phyloP scores from a whole-genome alignment of 1,140 invertebrate species.

The Eubasilissa regina region DNA sequence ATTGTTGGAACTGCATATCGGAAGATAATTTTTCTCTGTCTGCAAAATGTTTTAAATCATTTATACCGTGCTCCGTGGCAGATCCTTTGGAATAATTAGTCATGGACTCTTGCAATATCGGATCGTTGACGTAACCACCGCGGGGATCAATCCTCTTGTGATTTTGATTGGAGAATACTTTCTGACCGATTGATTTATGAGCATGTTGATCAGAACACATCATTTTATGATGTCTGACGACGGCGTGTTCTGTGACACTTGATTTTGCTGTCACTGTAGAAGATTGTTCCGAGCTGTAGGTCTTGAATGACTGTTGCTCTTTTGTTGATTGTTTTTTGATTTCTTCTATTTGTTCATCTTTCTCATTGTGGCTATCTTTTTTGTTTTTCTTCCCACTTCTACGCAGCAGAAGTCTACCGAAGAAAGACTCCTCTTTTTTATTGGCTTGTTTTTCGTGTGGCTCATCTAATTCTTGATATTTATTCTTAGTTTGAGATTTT shows the following conservation, averaged over 20 bases:
- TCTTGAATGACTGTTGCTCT: slow-evolving; percentile 46
- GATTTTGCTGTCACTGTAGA: slow-evolving; percentile 59
- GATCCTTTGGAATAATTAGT: slow-evolving; percentile 66
- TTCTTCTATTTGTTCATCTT: slow-evolving; percentile 68
- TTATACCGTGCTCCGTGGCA: slow-evolving; percentile 67
- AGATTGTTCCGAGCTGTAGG: slow-evolving; percentile 29
- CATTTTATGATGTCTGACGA: slow-evolving; percentile 63
- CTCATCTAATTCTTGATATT: slow-evolving; percentile 49
- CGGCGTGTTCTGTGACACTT: slow-evolving; percentile 36
- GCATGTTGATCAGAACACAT: slow-evolving; percentile 53
- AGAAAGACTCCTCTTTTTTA: slow-evolving; percentile 77
- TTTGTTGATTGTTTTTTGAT: slow-evolving; percentile 62
- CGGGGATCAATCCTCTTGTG: slow-evolving; percentile 72
- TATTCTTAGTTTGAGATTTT: slow-evolving; percentile 28
- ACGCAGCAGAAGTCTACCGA: slow-evolving; percentile 76
- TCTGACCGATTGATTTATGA: slow-evolving; percentile 69
- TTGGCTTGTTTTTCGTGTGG: slow-evolving; percentile 58
- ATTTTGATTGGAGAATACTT: slow-evolving; percentile 69
- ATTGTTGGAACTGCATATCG: slow-evolving; percentile 51
- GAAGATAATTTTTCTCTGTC: slow-evolving; percentile 67
- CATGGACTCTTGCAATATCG: slow-evolving; percentile 67
- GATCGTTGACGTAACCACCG: slow-evolving; percentile 71
- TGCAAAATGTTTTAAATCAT: slow-evolving; percentile 71
- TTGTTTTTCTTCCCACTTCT: slow-evolving; percentile 79
- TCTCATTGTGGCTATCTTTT: slow-evolving; percentile 67